A percentile compares a stretch with the other conserved stretches of the same genome.
Evolutionary conservation across 2,888 invertebrate genomes (phyloP).

Genomic region (Chelonus formosanus): DNA sequence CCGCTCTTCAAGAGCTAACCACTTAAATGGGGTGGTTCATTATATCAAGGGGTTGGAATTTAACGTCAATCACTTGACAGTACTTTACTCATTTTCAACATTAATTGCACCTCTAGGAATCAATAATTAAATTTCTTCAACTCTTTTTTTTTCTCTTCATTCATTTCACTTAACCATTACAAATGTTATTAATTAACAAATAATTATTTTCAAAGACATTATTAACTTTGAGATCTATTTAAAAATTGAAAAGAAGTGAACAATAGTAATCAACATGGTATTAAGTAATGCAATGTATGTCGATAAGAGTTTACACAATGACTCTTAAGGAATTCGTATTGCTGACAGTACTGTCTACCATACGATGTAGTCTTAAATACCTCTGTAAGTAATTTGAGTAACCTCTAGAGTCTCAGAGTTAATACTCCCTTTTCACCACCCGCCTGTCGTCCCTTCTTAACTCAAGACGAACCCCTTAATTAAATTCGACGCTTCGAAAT

Average conservation of each 20-base stretch:
- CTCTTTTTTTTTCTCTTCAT: conserved; percentile 2
- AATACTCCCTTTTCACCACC: conserved; percentile 36
- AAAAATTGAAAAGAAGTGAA: background rate
- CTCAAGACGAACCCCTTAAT: conserved; percentile 43
- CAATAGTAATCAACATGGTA: background rate
- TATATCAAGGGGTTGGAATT: conserved; percentile 42
- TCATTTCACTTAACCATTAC: background rate
- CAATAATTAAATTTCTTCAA: conserved; percentile 28
- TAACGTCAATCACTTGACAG: conserved; percentile 33
- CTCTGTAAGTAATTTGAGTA: conserved; percentile 42
- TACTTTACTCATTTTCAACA: conserved; percentile 35
- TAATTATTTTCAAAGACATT: no score
- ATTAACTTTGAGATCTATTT: no score
- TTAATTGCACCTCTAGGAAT: conserved; percentile 28
- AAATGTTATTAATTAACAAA: no score
- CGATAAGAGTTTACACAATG: conserved; percentile 33
- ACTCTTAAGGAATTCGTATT: conserved; percentile 59
- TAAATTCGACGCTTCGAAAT: conserved; percentile 45
- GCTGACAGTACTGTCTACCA: conserved; percentile 44
- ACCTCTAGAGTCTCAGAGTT: conserved; percentile 39
- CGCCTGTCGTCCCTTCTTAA: conserved; percentile 19
- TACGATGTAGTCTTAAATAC: conserved; percentile 40
- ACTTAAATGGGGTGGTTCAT: conserved; percentile 38
- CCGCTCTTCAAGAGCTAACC: conserved; percentile 16
- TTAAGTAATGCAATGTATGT: conserved; percentile 27